Conservation (phyloP, 53 echinoderm and acorn worm species). For the Crossaster papposus region DNA sequence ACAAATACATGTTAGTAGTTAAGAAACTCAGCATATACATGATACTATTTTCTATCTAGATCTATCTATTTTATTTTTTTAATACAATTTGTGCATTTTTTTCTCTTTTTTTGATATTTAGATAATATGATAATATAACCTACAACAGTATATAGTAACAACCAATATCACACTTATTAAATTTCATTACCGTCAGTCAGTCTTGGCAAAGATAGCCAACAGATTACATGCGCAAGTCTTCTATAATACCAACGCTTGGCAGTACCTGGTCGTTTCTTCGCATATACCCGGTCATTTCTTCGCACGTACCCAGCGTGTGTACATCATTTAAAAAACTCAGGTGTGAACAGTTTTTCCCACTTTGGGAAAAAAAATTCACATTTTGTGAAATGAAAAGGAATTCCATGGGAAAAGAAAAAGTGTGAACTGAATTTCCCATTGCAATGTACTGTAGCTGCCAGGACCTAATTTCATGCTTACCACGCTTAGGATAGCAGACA, state of each 20-base stretch:
- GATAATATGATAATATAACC: background rate
- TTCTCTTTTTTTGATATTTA: too few species aligned
- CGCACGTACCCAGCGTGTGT: too few species aligned
- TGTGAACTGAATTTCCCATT: too few species aligned
- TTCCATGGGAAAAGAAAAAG: too few species aligned
- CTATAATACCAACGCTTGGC: background rate
- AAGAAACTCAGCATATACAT: background rate
- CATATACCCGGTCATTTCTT: background rate
- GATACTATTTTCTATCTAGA: conserved; percentile 21
- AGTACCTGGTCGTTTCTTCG: background rate
- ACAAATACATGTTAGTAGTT: background rate
- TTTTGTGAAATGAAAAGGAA: too few species aligned
- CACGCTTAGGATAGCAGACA: too few species aligned
- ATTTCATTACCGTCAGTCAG: conserved; percentile 22
- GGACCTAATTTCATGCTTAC: too few species aligned
- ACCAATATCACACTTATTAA: background rate
- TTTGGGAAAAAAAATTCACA: too few species aligned
- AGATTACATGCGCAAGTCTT: background rate
- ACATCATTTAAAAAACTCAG: too few species aligned
- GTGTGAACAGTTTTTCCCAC: too few species aligned
- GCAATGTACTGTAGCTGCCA: too few species aligned
- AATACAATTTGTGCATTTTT: conserved; percentile 25
- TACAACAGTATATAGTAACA: conserved; percentile 23
- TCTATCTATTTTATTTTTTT: background rate
- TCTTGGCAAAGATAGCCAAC: background rate